Evolutionary conservation across 2,113 vertebrate species (phyloP).

Genomic region (Dipodomys spectabilis): DNA sequence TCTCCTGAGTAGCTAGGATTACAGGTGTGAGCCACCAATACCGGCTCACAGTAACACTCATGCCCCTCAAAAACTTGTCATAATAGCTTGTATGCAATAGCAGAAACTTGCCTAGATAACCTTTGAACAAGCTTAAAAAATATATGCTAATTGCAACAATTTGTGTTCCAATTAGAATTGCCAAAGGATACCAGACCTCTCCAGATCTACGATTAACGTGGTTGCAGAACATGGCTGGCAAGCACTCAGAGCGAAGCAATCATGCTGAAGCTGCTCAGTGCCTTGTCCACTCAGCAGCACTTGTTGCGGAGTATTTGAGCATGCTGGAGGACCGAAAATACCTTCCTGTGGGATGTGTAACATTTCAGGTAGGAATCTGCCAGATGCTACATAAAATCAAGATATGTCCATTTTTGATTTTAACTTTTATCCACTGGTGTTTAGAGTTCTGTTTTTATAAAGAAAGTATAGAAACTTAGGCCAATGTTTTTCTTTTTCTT

Average conservation of each 20-base stretch:
- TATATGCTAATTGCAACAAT: not conserved
- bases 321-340: constrained; percentile 99
- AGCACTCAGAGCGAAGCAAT: constrained; percentile 97
- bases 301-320: constrained; percentile 98
- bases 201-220: constrained; percentile 97
- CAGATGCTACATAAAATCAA: not conserved
- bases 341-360: constrained; percentile 98
- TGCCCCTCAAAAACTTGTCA: not conserved
- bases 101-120: not conserved
- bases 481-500: not conserved
- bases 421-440: not conserved
- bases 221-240: constrained; percentile 99
- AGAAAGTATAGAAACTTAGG: not conserved
- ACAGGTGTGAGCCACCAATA: too few relatives aligned
- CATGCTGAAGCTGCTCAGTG: constrained; percentile 98
- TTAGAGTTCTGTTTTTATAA: not conserved
- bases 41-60: not conserved
- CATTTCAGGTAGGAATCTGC: constrained; percentile 93
- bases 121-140: not conserved
- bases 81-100: not conserved
- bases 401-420: not conserved
- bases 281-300: constrained; percentile 97
- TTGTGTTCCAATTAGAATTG: constrained; percentile 89
- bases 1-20: too few relatives aligned
- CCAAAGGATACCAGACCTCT: constrained; percentile 99